Base-by-base conservation (phyloP, 1,140 invertebrate genomes). In the Conus betulinus region DNA sequence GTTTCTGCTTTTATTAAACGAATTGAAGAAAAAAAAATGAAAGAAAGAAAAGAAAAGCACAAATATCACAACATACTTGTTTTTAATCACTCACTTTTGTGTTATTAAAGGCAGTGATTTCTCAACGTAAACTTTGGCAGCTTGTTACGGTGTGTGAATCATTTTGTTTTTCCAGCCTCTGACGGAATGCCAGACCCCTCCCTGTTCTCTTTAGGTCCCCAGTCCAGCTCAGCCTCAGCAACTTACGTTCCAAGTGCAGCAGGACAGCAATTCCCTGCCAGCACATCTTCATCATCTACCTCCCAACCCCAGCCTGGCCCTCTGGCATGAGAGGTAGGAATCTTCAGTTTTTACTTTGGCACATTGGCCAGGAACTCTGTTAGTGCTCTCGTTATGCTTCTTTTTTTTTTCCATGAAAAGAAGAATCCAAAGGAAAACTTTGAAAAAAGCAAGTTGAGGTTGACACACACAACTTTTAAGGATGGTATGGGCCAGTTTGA, bases 291-390 rank as follows among this genome's bases (percentile, higher is more conserved):
- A 7, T 51, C 82, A 8, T 84, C 82, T 15, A 84, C 82, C n/a
- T 84, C 82, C 0, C 82, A 84, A 53, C 82, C 82, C 5, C 82
- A 84, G 57, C 82, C 82, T 63, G 82, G 5, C 82, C 82, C 57
- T 84, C 82, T 6, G n/a, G 55, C 23, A 84, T 84, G 82, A 84
- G 82, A 84, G 82, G 82, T 84, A 84, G 82, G 82, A 60, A 10
- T 60, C 55, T 23, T 63, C 5, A 3, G n/a, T 25, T 39, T 78
- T 78, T 13, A 27, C 2, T 53, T 51, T 81, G 7, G n/a, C 20
- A 53, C 79, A 6, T 53, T 81, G 39, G 52, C 13, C 79, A 81
- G 79, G 79, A 81, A 81, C 79, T 81, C 79, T 81, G 51, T 51
- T 81, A 10, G 10, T 25, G 1, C 20, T 23, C 20, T 71, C 1